Conservation (phyloP, 2,888 invertebrate genomes). For the Coecobrya sp. region DNA sequence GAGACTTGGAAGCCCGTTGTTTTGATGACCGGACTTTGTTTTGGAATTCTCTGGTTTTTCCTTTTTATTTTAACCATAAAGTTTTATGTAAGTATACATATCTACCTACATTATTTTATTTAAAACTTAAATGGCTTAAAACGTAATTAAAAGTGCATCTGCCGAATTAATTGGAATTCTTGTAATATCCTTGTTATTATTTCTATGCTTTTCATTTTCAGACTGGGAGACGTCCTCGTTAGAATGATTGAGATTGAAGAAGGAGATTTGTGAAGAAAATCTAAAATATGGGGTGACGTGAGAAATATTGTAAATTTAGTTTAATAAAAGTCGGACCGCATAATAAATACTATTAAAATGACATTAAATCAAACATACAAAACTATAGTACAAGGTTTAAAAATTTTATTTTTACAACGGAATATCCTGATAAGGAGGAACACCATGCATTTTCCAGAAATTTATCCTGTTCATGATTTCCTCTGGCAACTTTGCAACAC, state of each 20-base stretch:
- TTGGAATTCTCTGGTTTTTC: slow-evolving; percentile 21
- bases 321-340: neutral
- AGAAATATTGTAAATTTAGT: neutral
- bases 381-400: neutral
- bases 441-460: slow-evolving; percentile 42
- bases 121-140: neutral
- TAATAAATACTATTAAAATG: neutral
- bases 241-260: slow-evolving; percentile 49
- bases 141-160: neutral
- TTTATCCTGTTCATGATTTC: slow-evolving; percentile 22
- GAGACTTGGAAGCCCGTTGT: slow-evolving; percentile 10
- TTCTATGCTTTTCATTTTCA: neutral
- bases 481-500: slow-evolving; percentile 4
- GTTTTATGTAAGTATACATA: slow-evolving; percentile 32
- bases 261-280: neutral
- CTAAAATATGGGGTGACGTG: neutral
- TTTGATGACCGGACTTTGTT: neutral
- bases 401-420: neutral
- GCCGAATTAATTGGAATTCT: neutral
- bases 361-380: neutral
- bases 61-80: slow-evolving; percentile 14
- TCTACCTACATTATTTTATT: too few species aligned
- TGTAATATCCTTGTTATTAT: neutral
- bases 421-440: slow-evolving; percentile 55
- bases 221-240: slow-evolving; percentile 31